Conservation (phyloP, 2,113 vertebrate species). For the Okapia johnstoni region DNA sequence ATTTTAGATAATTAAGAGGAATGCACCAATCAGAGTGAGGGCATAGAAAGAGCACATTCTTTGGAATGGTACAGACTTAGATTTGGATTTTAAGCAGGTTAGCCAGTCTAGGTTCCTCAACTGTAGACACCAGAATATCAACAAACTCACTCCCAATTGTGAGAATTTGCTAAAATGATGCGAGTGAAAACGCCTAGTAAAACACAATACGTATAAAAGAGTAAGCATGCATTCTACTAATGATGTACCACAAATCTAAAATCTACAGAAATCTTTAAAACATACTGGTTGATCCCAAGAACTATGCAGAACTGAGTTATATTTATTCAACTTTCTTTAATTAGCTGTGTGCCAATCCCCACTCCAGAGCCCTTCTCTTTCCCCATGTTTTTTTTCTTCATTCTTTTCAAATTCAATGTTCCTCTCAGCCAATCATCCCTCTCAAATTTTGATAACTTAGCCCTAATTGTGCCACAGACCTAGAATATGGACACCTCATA, state of each 20-base stretch:
- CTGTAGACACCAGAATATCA: neutral
- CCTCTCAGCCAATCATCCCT: neutral
- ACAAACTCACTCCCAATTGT: neutral
- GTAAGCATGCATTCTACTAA: neutral
- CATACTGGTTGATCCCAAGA: neutral
- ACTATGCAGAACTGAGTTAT: neutral
- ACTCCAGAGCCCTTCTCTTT: neutral
- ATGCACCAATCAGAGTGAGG: neutral
- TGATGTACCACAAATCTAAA: neutral
- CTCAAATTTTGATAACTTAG: neutral
- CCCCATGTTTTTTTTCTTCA: neutral
- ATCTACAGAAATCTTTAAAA: neutral
- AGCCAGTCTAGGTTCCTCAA: neutral
- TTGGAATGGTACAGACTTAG: neutral
- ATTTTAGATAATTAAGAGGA: neutral
- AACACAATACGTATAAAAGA: neutral
- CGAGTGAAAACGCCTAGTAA: neutral
- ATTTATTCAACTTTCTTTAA: neutral
- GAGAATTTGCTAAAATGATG: neutral
- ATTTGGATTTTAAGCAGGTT: neutral
- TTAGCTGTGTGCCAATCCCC: neutral
- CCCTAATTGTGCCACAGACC: neutral
- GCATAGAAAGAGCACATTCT: neutral
- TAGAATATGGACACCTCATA: neutral
- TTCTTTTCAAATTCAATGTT: neutral